Evolutionary conservation across 2,797 vertebrate species (phyloP).

Genomic region (Halcyon smyrnensis): DNA sequence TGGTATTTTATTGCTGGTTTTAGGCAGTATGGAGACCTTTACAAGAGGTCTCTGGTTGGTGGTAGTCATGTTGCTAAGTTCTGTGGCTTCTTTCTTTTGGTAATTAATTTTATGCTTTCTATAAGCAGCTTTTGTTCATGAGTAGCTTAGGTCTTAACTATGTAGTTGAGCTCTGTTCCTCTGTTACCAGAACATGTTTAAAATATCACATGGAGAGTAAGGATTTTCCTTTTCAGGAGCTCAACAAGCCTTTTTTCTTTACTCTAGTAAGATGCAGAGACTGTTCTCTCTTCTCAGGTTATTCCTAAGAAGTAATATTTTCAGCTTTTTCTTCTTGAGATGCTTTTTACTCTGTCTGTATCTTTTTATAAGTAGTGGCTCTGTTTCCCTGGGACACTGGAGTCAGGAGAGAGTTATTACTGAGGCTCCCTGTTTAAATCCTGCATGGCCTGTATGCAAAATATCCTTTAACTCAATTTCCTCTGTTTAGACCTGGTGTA

Average conservation of each 20-base stretch:
- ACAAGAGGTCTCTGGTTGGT: neutral
- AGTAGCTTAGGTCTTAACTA: neutral
- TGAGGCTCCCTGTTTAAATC: neutral
- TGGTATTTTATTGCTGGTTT: neutral
- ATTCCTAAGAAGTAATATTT: neutral
- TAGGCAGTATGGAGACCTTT: neutral
- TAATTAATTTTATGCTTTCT: neutral
- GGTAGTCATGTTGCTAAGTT: neutral
- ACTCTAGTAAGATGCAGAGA: neutral
- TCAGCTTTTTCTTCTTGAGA: neutral
- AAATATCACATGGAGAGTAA: neutral
- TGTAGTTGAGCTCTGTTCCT: neutral
- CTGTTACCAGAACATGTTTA: neutral
- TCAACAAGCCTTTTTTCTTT: neutral
- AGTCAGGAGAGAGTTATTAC: fast-evolving
- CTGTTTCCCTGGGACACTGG: fast-evolving
- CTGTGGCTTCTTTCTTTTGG: neutral
- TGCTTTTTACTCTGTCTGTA: fast-evolving
- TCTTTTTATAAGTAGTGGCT: neutral
- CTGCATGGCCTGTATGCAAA: neutral
- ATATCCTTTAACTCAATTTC: neutral
- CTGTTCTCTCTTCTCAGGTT: neutral
- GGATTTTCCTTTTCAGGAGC: neutral
- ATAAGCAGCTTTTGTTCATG: neutral
- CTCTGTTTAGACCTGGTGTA: neutral